phyloP scores from a whole-genome alignment of 2,113 vertebrate genomes.

The Cariama cristata region DNA sequence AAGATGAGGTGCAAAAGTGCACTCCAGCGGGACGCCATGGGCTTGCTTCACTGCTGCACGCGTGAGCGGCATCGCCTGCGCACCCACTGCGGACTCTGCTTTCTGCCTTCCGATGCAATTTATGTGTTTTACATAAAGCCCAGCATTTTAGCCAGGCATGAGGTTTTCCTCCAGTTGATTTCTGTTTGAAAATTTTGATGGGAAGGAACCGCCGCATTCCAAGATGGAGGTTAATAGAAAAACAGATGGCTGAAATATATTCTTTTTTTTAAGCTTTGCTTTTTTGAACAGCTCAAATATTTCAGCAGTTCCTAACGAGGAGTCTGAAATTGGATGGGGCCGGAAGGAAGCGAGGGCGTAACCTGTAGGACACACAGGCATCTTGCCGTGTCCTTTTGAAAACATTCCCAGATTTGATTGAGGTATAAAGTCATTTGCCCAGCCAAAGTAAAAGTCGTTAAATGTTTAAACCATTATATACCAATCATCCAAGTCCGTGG shows the following conservation, averaged over 20 bases:
- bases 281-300: neutral
- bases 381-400: conserved; percentile 37
- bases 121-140: neutral
- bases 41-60: fast-evolving
- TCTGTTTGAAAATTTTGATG: neutral
- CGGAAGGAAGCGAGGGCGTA: conserved; percentile 49
- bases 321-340: neutral
- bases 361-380: conserved; percentile 25
- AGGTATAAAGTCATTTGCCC: neutral
- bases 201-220: neutral
- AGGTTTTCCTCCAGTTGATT: neutral
- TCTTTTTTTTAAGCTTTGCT: neutral
- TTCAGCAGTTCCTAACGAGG: conserved; percentile 1
- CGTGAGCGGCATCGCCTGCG: neutral
- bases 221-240: conserved; percentile 16
- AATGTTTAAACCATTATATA: neutral
- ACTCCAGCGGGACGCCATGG: fast-evolving
- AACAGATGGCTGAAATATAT: neutral
- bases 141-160: fast-evolving
- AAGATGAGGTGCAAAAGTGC: neutral
- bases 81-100: neutral
- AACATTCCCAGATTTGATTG: conserved; percentile 11
- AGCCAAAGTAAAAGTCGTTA: neutral
- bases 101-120: fast-evolving
- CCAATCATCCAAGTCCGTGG: neutral